Conservation (phyloP, 2,888 invertebrate species). For the Lithophane leautieri region DNA sequence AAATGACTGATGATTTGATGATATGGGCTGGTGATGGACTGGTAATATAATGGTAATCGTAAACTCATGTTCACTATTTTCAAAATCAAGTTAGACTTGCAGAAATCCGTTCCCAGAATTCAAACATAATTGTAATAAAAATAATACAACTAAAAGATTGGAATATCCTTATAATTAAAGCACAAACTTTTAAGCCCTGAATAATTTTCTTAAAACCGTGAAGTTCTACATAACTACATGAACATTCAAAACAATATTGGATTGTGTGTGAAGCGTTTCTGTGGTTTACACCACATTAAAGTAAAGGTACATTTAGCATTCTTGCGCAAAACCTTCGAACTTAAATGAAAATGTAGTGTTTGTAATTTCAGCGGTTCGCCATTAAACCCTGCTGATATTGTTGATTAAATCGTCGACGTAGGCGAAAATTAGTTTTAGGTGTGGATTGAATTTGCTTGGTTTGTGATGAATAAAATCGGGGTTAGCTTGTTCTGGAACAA, state of each 20-base stretch:
- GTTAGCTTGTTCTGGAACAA: background rate
- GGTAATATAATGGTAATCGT: background rate
- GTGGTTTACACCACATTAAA: slow-evolving; percentile 14
- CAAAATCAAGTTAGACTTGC: background rate
- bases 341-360: slow-evolving; percentile 53
- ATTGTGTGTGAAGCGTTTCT: slow-evolving; percentile 29
- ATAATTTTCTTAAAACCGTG: background rate
- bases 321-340: slow-evolving; percentile 38
- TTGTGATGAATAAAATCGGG: background rate
- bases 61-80: background rate
- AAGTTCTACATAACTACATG: background rate
- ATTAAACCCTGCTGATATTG: slow-evolving; percentile 36
- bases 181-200: background rate
- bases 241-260: slow-evolving; percentile 36
- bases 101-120: background rate
- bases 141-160: background rate
- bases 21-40: too few species aligned
- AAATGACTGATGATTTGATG: too few species aligned
- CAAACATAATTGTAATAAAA: too few species aligned
- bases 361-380: slow-evolving; percentile 52
- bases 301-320: slow-evolving; percentile 50
- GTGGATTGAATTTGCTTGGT: slow-evolving; percentile 19
- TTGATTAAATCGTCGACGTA: slow-evolving; percentile 42
- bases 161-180: background rate
- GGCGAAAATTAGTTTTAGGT: slow-evolving; percentile 22